Evolutionary conservation across 1,140 invertebrate species (phyloP).

Genomic region (Scylla paramamosain): DNA sequence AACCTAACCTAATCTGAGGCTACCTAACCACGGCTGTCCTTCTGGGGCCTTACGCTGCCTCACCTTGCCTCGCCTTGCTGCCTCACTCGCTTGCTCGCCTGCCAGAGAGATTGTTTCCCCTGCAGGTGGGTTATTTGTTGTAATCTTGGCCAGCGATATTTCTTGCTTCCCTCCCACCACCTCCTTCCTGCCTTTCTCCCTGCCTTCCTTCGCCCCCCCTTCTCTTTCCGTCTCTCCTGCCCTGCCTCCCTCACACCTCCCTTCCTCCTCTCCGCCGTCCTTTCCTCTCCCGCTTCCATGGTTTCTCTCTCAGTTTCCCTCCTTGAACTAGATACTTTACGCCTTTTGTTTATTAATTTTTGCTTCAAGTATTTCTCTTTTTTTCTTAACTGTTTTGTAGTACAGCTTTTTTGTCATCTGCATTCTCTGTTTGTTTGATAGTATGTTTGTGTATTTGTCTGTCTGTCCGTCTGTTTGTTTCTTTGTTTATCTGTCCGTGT

Average conservation of each 20-base stretch:
- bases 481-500: not conserved
- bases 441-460: not conserved
- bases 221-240: not conserved
- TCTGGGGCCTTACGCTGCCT: too few species aligned
- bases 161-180: not conserved
- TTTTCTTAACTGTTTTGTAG: not conserved
- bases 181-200: not conserved
- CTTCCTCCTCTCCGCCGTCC: not conserved
- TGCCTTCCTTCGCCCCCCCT: not conserved
- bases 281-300: not conserved
- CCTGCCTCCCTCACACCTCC: slow-evolving; percentile 15
- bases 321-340: not conserved
- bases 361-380: not conserved
- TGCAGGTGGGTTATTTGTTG: not conserved
- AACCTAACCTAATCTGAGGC: too few species aligned
- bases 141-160: not conserved
- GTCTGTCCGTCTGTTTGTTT: not conserved
- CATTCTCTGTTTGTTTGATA: not conserved
- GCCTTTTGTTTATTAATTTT: not conserved
- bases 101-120: not conserved
- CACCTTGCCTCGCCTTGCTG: not conserved
- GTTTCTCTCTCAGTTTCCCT: not conserved
- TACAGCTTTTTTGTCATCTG: too few species aligned
- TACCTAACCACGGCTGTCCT: too few species aligned
- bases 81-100: not conserved